Percentiles rank a stretch among this genome's conserved stretches.
Evolutionary conservation across 2,113 vertebrate genomes (phyloP).

Genomic region (Copsychus sechellarum): DNA sequence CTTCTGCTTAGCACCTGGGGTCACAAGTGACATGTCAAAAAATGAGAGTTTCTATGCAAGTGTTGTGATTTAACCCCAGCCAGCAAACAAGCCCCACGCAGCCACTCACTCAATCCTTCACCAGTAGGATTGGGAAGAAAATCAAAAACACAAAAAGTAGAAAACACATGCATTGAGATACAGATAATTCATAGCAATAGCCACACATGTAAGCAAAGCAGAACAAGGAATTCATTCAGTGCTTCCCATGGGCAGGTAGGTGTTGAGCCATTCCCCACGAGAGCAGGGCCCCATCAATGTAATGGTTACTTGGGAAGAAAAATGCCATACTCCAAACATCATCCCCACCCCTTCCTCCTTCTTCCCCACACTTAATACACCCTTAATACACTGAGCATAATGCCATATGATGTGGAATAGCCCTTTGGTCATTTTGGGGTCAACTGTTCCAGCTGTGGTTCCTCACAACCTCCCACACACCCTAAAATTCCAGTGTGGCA

Average conservation of each 20-base stretch:
- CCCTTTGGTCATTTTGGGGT: not conserved
- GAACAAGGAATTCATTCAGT: not conserved
- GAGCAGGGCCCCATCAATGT: not conserved
- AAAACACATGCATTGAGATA: not conserved
- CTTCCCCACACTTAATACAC: not conserved
- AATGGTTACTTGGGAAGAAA: not conserved
- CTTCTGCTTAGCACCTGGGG: not conserved
- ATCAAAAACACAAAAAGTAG: not conserved
- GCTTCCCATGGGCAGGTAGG: not conserved
- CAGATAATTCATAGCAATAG: not conserved
- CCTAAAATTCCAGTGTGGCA: not conserved
- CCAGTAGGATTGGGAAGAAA: not conserved
- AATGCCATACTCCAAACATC: accelerated
- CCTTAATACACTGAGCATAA: not conserved
- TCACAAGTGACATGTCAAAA: not conserved
- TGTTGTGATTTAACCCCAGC: not conserved
- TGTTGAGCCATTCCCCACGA: not conserved
- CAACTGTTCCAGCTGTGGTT: not conserved
- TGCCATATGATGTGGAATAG: not conserved
- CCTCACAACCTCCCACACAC: not conserved
- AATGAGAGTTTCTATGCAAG: not conserved
- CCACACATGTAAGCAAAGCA: not conserved
- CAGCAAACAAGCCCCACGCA: not conserved
- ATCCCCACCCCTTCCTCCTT: not conserved
- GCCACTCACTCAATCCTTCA: not conserved